phyloP scores from a whole-genome alignment of 2,888 invertebrate genomes.

The Epicampocera succincta region DNA sequence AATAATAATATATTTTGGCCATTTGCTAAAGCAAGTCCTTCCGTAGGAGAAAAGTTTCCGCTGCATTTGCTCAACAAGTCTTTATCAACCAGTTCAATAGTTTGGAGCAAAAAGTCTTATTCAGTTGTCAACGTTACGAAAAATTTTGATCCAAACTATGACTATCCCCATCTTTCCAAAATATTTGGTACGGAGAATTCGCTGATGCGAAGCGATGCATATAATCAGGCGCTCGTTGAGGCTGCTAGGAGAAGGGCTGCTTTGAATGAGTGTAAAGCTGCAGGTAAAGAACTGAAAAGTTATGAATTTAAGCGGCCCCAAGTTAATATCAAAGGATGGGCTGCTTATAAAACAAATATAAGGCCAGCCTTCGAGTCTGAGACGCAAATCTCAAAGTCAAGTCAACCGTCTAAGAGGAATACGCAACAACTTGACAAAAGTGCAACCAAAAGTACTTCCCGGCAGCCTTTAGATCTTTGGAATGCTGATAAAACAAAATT shows the following conservation, averaged over 20 bases:
- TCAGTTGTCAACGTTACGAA: not conserved
- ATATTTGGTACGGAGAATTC: slow-evolving; percentile 45
- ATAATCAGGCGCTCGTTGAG: slow-evolving; percentile 66
- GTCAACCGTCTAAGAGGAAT: not conserved
- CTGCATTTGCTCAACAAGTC: slow-evolving; percentile 6
- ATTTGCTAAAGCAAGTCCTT: not conserved
- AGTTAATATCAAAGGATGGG: slow-evolving; percentile 36
- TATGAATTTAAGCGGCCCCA: not conserved
- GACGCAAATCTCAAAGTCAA: not conserved
- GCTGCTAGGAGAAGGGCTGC: slow-evolving; percentile 66
- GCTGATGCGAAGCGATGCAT: slow-evolving; percentile 70
- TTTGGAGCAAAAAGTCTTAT: not conserved
- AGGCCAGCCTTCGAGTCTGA: too few species aligned
- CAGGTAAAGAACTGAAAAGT: not conserved
- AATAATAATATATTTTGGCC: not conserved
- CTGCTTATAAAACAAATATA: not conserved
- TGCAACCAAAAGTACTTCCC: slow-evolving; percentile 22
- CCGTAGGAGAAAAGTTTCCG: slow-evolving; percentile 1
- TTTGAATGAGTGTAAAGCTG: not conserved
- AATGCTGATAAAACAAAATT: too few species aligned
- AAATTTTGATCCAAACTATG: slow-evolving; percentile 41
- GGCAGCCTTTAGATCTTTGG: not conserved
- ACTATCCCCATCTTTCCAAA: slow-evolving; percentile 50
- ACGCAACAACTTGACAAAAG: not conserved
- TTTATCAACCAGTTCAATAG: slow-evolving; percentile 9